A percentile compares a stretch with the other conserved stretches of the same genome.
These are phyloP conservation scores for Diprion similis DNA, from an alignment of 1,140 invertebrate genomes.

Conservation along the genomic window DNA sequence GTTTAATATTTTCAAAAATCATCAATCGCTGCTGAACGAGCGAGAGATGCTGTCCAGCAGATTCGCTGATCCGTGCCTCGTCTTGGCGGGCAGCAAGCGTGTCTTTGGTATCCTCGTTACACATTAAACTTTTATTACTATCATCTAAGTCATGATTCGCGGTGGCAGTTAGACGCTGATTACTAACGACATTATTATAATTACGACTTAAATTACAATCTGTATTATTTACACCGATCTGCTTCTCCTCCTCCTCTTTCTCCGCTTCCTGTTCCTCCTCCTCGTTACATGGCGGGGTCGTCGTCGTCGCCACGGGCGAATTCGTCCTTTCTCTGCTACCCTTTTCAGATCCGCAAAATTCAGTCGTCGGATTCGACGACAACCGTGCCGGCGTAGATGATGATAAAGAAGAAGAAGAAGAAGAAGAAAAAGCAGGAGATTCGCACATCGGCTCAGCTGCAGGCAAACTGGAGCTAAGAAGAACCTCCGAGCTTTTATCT, in stretches of 20 bases:
- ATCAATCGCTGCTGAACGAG: slow-evolving; percentile 48
- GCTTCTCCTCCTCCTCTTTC: slow-evolving; percentile 26
- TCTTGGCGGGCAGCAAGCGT: slow-evolving; percentile 22
- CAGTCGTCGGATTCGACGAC: slow-evolving; percentile 46
- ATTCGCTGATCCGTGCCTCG: slow-evolving; percentile 12
- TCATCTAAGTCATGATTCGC: slow-evolving; percentile 39
- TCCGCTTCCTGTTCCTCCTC: slow-evolving; percentile 28
- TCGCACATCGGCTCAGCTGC: background rate
- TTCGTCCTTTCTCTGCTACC: background rate
- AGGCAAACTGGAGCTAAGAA: no score
- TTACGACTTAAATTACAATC: slow-evolving; percentile 23
- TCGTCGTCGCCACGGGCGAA: slow-evolving; percentile 41
- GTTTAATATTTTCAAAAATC: slow-evolving; percentile 43
- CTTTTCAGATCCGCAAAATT: slow-evolving; percentile 18
- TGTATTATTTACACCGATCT: slow-evolving; percentile 26
- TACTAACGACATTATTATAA: slow-evolving; percentile 32
- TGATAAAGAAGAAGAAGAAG: no score
- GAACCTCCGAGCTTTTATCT: slow-evolving; percentile 33
- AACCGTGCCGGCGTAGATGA: slow-evolving; percentile 51
- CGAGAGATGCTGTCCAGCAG: slow-evolving; percentile 31
- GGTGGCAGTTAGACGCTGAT: slow-evolving; percentile 45
- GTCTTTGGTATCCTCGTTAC: slow-evolving; percentile 51
- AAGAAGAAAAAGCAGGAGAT: background rate
- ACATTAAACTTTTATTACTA: slow-evolving; percentile 35
- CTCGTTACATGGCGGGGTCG: slow-evolving; percentile 14